Base-by-base conservation (phyloP, 2,797 vertebrate species). In the Rachycentron canadum region DNA sequence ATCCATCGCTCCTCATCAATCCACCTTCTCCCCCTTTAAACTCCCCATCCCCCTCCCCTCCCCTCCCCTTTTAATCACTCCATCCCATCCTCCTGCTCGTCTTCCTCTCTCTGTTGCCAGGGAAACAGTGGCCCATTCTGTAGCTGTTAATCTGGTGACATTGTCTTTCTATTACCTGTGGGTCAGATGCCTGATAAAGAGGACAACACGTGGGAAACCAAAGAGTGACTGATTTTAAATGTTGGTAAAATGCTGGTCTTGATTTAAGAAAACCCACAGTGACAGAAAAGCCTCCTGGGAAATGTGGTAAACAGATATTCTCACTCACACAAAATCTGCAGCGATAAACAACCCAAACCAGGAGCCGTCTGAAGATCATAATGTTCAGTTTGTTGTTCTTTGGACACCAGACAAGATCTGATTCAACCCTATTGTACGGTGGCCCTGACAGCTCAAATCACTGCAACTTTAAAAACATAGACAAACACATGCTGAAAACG, bases 101-200 rank as follows among this genome's bases (percentile, higher is more conserved):
- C 75, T 63, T 67, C 66, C 66, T 78, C 61, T 13, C 74, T 21
- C 63, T 1, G 93, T 95, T 94, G 86, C 92, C 79, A 88, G 16
- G 92, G 91, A 82, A 91, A 94, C 93, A 69, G 79, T 17, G 68
- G 73, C 69, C 83, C 86, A 67, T 78, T 70, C 78, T 87, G 76
- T 43, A 21, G 86, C 86, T 60, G 89, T 83, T 93, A 91, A 94
- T 94, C 91, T 69, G 41, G 69, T 89, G 90, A 91, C 91, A 91
- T 92, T 92, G 91, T 92, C 91, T 92, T 90, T 93, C 90, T 86
- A 83, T 95, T 91, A 89, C 86, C 88, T 85, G 83, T 59, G 66
- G 88, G 87, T 87, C 85, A 90, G 90, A 93, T 82, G 68, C 47
- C 88, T 82, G 90, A 91, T 84, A 84, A 88, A 76, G 73, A 78